phyloP scores from a whole-genome alignment of 2,888 invertebrate species.

The Eristalinus aeneus region DNA sequence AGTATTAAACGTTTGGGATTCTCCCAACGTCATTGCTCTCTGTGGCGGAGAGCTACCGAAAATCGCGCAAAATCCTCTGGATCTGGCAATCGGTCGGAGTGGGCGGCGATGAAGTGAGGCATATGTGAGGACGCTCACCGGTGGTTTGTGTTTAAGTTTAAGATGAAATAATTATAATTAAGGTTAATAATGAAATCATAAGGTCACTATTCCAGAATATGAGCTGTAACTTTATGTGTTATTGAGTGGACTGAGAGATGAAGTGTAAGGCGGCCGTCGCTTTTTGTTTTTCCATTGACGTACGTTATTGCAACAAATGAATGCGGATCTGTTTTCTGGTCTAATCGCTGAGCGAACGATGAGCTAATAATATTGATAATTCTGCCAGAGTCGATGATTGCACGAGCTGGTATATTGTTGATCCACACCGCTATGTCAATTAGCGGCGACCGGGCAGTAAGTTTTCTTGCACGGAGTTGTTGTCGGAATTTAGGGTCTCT shows the following conservation, averaged over 20 bases:
- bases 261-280: not conserved
- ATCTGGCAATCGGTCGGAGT: not conserved
- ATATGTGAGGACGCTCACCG: constrained; percentile 1
- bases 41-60: constrained; percentile 18
- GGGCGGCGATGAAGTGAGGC: not conserved
- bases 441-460: not conserved
- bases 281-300: not conserved
- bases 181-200: constrained; percentile 12
- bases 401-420: not conserved
- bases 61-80: constrained; percentile 4
- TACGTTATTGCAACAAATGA: constrained; percentile 4
- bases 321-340: not conserved
- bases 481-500: not conserved
- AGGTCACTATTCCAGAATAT: not conserved
- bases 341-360: not conserved
- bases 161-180: constrained; percentile 2
- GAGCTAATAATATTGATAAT: constrained; percentile 1
- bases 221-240: constrained; percentile 4
- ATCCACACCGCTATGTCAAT: constrained; percentile 18
- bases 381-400: constrained; percentile 6
- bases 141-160: not conserved
- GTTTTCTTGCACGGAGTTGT: constrained; percentile 6
- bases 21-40: constrained; percentile 21
- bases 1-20: constrained; percentile 6
- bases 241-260: not conserved